A percentile compares a stretch with the other conserved stretches of the same genome.
Evolutionary conservation across 2,888 invertebrate genomes (phyloP).

Genomic region (Pardosa pseudoannulata): DNA sequence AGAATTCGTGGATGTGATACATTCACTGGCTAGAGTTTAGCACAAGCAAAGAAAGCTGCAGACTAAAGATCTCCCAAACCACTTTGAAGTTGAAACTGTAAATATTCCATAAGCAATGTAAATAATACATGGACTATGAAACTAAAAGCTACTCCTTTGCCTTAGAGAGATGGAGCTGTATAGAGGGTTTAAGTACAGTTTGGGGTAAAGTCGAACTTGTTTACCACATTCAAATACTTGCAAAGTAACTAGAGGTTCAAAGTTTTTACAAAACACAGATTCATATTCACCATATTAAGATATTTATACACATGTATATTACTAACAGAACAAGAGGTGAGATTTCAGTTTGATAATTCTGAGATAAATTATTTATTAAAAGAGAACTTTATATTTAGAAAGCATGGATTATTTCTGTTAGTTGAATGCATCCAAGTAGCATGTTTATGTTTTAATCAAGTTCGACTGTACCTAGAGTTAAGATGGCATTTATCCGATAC

Average conservation of each 20-base stretch:
- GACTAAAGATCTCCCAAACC: not conserved
- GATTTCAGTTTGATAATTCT: no score
- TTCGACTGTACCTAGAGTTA: not conserved
- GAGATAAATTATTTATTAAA: no score
- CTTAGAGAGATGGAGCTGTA: constrained; percentile 58
- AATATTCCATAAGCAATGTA: constrained; percentile 58
- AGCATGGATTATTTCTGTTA: no score
- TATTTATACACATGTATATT: no score
- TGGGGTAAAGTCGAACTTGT: not conserved
- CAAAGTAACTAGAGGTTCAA: no score
- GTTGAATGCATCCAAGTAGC: no score
- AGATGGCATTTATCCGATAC: constrained; percentile 33
- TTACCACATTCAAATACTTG: no score
- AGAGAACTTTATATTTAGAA: no score
- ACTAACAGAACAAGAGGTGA: no score
- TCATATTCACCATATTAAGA: no score
- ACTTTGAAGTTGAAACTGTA: constrained; percentile 21
- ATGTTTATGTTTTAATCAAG: not conserved
- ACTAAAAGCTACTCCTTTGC: constrained; percentile 49
- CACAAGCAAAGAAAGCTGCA: not conserved
- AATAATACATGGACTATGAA: constrained; percentile 19
- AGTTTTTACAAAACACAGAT: no score
- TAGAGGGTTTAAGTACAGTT: constrained; percentile 25
- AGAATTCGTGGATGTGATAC: not conserved
- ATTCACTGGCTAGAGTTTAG: not conserved